Conservation (phyloP, 2,888 invertebrate genomes). For the Gortyna flavago region DNA sequence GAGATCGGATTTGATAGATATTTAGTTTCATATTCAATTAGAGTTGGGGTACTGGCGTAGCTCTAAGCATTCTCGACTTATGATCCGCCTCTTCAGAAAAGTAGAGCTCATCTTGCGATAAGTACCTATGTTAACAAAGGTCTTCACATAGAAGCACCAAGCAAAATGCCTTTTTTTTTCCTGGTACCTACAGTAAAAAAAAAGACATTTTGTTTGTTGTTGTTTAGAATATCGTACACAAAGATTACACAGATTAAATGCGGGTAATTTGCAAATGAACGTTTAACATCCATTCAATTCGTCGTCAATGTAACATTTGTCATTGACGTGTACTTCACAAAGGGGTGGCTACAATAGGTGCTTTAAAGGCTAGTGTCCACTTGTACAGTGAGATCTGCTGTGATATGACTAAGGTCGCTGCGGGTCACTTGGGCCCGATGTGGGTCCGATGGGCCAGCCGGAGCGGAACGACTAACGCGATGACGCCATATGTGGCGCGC, state of each 20-base stretch:
- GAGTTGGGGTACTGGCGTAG: neutral
- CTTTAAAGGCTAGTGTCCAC: conserved; percentile 77
- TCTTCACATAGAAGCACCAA: neutral
- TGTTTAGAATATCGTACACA: conserved; percentile 39
- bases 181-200: neutral
- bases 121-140: too few relatives aligned
- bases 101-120: neutral
- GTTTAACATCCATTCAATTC: conserved; percentile 65
- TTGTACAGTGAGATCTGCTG: conserved; percentile 81
- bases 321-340: conserved; percentile 71
- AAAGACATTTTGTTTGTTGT: conserved; percentile 47
- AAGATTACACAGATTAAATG: conserved; percentile 69
- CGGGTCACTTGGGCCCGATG: conserved; percentile 77
- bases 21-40: conserved; percentile 11
- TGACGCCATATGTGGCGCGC: conserved; percentile 87
- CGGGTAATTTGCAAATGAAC: conserved; percentile 82
- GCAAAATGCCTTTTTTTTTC: too few relatives aligned
- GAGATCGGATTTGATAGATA: neutral
- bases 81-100: neutral
- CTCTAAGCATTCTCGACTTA: neutral
- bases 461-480: conserved; percentile 80
- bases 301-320: conserved; percentile 74
- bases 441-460: conserved; percentile 78
- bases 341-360: conserved; percentile 73
- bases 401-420: conserved; percentile 80